These are phyloP conservation scores for Grapholita molesta DNA, from an alignment of 1,140 invertebrate genomes.

Conservation along the genomic window DNA sequence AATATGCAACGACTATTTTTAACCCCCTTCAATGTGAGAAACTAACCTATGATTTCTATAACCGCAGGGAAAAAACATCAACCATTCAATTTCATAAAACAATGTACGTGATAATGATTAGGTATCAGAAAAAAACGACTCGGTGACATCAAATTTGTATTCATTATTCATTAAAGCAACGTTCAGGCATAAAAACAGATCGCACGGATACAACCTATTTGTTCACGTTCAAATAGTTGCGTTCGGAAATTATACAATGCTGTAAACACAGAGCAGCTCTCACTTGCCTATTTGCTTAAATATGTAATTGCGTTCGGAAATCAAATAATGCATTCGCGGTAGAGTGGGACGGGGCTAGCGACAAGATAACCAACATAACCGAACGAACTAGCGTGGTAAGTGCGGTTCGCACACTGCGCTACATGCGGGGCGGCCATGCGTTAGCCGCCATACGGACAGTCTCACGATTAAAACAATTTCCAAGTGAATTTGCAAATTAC, in stretches of 20 bases:
- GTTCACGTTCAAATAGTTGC: neutral
- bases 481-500: neutral
- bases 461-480: neutral
- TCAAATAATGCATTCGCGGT: conserved; percentile 7
- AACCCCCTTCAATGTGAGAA: neutral
- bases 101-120: neutral
- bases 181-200: neutral
- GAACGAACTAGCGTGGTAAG: neutral
- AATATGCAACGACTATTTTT: neutral
- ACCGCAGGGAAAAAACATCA: neutral
- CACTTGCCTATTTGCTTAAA: conserved; percentile 3
- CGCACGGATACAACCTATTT: conserved; percentile 4
- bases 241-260: conserved; percentile 5
- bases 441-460: neutral
- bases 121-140: neutral
- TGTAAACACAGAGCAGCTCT: conserved; percentile 1
- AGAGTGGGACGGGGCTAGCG: neutral
- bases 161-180: neutral
- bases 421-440: neutral
- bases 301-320: conserved; percentile 10
- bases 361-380: conserved; percentile 4
- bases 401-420: conserved; percentile 2
- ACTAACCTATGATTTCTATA: neutral
- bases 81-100: conserved; percentile 1
- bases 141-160: neutral